phyloP scores from a whole-genome alignment of 2,888 invertebrate genomes.

The Polylopha cassiicola region DNA sequence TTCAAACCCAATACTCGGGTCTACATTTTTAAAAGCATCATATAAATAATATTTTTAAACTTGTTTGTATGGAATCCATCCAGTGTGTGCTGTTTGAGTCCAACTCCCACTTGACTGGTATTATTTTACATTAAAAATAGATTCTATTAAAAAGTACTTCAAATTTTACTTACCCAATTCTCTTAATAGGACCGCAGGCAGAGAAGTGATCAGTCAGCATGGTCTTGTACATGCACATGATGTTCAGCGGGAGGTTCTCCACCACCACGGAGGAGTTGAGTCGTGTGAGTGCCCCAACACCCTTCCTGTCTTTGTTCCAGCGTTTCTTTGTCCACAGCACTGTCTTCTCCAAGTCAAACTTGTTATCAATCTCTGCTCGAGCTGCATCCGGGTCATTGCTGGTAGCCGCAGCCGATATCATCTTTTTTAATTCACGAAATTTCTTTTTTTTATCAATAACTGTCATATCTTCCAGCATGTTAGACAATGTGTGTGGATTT shows the following conservation, averaged over 20 bases:
- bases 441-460: slow-evolving; percentile 55
- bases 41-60: too few relatives aligned
- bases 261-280: slow-evolving; percentile 43
- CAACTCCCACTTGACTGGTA: too few relatives aligned
- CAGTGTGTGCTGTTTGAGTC: too few relatives aligned
- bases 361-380: slow-evolving; percentile 34
- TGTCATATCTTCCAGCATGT: slow-evolving; percentile 59
- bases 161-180: slow-evolving; percentile 50
- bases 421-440: slow-evolving; percentile 37
- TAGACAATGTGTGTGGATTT: slow-evolving; percentile 56
- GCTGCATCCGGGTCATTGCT: slow-evolving; percentile 28
- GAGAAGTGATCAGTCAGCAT: slow-evolving; percentile 51
- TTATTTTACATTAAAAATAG: too few relatives aligned
- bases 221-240: slow-evolving; percentile 51
- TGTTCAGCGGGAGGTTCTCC: slow-evolving; percentile 53
- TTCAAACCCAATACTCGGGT: too few relatives aligned
- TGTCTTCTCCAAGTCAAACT: slow-evolving; percentile 37
- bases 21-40: too few relatives aligned
- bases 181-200: slow-evolving; percentile 50
- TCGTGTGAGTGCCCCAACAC: slow-evolving; percentile 31
- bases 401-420: slow-evolving; percentile 23
- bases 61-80: too few relatives aligned
- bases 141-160: slow-evolving; percentile 1
- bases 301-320: slow-evolving; percentile 61
- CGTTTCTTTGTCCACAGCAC: slow-evolving; percentile 59